Evolutionary conservation across 1,140 invertebrate species (phyloP).

Genomic region (Caenorhabditis brenneri): DNA sequence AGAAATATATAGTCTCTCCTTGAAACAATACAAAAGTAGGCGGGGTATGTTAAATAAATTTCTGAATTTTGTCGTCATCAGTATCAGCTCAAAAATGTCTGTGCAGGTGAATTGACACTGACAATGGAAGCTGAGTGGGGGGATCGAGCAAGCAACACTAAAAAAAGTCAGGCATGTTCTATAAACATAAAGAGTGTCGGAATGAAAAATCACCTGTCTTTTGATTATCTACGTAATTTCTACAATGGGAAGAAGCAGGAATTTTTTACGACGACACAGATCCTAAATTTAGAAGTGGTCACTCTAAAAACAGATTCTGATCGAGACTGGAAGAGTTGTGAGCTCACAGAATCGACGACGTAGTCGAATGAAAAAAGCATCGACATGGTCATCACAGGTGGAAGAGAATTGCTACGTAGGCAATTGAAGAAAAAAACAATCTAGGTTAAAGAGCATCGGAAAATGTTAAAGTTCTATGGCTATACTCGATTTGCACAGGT

Average conservation of each 20-base stretch:
- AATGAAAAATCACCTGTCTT: not conserved
- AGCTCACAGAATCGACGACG: not conserved
- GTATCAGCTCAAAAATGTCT: not conserved
- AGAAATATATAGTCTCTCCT: constrained; percentile 7
- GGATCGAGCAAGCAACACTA: constrained; percentile 9
- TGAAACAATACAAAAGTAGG: not conserved
- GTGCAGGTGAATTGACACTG: constrained; percentile 23
- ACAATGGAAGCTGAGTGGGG: not conserved
- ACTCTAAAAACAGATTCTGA: constrained; percentile 10
- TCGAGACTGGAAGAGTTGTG: not conserved
- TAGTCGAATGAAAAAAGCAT: not conserved
- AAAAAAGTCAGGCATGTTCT: not conserved
- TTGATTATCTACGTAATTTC: constrained; percentile 29
- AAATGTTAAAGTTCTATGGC: not conserved
- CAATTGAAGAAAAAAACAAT: not conserved
- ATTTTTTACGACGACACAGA: not conserved
- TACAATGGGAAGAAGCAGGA: not conserved
- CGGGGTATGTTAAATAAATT: not conserved
- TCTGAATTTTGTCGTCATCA: constrained; percentile 3
- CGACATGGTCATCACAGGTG: not conserved
- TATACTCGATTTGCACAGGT: too few relatives aligned
- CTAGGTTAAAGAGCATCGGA: not conserved
- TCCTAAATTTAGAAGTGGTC: constrained; percentile 11
- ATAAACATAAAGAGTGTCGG: not conserved
- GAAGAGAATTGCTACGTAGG: not conserved